Base-by-base conservation (phyloP, 2,113 vertebrate species). In the Sylvietta virens region DNA sequence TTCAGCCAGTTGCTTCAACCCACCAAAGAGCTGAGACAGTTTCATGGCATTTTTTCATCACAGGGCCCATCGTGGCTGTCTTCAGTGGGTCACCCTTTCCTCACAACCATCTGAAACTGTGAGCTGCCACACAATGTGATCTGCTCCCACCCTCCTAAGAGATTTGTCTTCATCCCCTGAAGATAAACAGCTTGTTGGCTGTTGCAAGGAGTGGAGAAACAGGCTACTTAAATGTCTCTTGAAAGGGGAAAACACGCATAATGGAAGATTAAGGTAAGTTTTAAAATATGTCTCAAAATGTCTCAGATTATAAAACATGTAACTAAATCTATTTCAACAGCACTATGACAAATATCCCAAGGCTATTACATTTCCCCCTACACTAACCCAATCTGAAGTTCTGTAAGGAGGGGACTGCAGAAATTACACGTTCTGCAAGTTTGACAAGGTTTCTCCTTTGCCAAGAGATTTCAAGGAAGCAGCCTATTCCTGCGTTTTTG, bases 401-500 rank as follows among this genome's bases (percentile, higher is more conserved):
- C n/a, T 71, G 33, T 21, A 31, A 35, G 47, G 58, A 77, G 20
- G 37, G n/a, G 28, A n/a, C 50, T 88, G 56, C 3, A 12, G 78
- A 58, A 84, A 58, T 35, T 42, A 42, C 0, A 0, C 1, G 1
- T 62, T 90, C 71, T 42, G 60, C 0, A 0, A 26, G 17, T 74
- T 89, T 67, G 76, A 33, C 31, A 48, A 90, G 12, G 5, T 56
- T 92, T 90, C 47, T 73, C 51, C 76, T 85, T 70, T 86, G 61
- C 33, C 67, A 78, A 51, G 56, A 42, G 20, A 62, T 93, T 93
- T 83, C 64, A 86, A 56, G 48, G 37, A 37, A 78, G 24, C 14
- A 70, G 37, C 18, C 22, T 23, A 30, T 58, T 30, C 33, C 27
- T 77, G 4, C 14, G 15, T 30, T 81, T 93, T 83, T 86, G 30